Evolutionary conservation across 2,797 vertebrate species (phyloP), one percentile per base, ranked within the genome.

Genomic region (Sphenodon punctatus): DNA sequence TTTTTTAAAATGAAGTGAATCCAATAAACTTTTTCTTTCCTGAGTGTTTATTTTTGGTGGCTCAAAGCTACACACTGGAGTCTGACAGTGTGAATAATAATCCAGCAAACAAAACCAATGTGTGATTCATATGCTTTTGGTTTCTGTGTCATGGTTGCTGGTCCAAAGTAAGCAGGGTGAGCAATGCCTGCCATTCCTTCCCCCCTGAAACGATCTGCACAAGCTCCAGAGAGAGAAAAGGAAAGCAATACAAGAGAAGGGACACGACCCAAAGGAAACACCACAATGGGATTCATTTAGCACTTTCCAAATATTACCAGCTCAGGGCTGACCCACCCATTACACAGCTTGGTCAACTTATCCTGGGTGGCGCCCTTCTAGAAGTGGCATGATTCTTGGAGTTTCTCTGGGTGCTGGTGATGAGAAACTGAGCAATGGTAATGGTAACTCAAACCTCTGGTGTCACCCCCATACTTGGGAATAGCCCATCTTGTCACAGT

Each of bases 1-100:
- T 78, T 55, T 23, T 75, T 86, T 69, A 19, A 71, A 67, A 34
- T 48, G 0, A 61, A 61, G 34, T 51, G 56, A 78, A 67, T 49
- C 7, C 20, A 46, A 25, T 6, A 55, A 56, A 12, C 1, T 2
- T 75, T 80, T 79, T 69, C 23, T 15, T 81, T 43, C n/a, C n/a
- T n/a, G n/a, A 30, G 20, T 56, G 9, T 69, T 87, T 78, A 42
- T 55, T 82, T 87, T 78, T 63, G 32, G 10, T 60, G 76, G 61
- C 41, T 88, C 27, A 48, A 17, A 7, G 5, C 55, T 79, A 8
- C 59, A 45, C 20, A 41, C 38, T 68, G 67, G 82, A 82, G 58
- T n/a, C 10, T 77, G 41, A 7, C 22, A 27, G 30, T 19, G 43
- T 13, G 25, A 84, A 82, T 51, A 81, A n/a, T n/a, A 69, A 67